A percentile compares a stretch with the other conserved stretches of the same genome.
phyloP scores from a whole-genome alignment of 2,888 invertebrate genomes.

The Cordilura impudica region DNA sequence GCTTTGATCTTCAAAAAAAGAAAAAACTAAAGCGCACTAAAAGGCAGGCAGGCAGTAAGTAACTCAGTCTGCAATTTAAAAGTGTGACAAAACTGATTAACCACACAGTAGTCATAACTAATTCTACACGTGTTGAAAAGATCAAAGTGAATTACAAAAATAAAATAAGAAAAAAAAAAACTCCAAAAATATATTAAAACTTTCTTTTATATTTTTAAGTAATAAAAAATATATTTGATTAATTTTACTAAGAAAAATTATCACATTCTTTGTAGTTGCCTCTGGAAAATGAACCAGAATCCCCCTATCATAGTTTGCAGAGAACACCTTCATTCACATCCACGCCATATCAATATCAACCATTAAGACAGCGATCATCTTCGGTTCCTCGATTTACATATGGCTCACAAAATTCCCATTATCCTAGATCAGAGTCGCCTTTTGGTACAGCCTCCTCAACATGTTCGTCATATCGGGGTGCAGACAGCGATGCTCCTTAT shows the following conservation, averaged over 20 bases:
- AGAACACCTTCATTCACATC: slow-evolving; percentile 55
- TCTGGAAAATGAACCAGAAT: slow-evolving; percentile 72
- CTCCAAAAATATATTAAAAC: background rate
- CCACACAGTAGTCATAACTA: slow-evolving; percentile 34
- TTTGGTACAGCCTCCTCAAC: slow-evolving; percentile 74
- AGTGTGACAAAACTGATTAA: slow-evolving; percentile 61
- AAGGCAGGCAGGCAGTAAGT: background rate
- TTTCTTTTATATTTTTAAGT: no score
- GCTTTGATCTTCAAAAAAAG: slow-evolving; percentile 52
- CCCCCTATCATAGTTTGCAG: slow-evolving; percentile 45
- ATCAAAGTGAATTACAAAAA: slow-evolving; percentile 48
- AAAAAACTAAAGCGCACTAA: background rate
- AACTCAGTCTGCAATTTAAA: slow-evolving; percentile 14
- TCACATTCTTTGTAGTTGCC: slow-evolving; percentile 67
- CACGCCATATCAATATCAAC: slow-evolving; percentile 47
- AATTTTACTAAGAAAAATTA: slow-evolving; percentile 3
- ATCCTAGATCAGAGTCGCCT: slow-evolving; percentile 72
- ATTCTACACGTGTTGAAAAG: slow-evolving; percentile 54
- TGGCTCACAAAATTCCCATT: slow-evolving; percentile 63
- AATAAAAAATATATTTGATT: slow-evolving; percentile 36
- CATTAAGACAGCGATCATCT: slow-evolving; percentile 68
- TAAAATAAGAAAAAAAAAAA: background rate
- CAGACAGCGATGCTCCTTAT: slow-evolving; percentile 69
- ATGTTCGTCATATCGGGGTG: slow-evolving; percentile 71
- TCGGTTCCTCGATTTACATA: slow-evolving; percentile 74